Percentiles rank a stretch among this genome's conserved stretches.
Evolutionary conservation across 2,797 vertebrate genomes (phyloP).

Genomic region (Leucoraja ocellata): DNA sequence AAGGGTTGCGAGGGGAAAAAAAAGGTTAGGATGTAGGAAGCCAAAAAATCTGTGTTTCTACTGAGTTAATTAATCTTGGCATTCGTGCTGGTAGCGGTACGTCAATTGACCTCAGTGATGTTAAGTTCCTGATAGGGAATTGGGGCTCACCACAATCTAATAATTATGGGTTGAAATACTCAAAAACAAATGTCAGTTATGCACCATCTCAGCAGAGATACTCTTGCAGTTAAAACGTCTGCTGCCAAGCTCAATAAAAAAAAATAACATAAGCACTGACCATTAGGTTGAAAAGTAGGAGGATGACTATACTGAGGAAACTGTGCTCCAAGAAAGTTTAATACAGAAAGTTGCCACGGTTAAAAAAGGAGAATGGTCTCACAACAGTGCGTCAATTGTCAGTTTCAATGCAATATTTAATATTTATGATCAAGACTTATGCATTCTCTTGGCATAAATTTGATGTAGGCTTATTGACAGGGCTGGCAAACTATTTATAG

Average conservation of each 20-base stretch:
- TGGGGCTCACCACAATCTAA: not conserved
- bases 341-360: not conserved
- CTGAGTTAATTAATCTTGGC: not conserved
- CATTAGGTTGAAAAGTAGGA: not conserved
- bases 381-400: not conserved
- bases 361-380: not conserved
- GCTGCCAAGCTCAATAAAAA: not conserved
- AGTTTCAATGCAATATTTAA: conserved; percentile 4
- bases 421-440: not conserved
- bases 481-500: no score
- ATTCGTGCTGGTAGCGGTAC: not conserved
- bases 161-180: not conserved
- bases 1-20: no score
- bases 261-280: not conserved
- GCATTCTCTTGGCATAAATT: not conserved
- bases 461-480: not conserved
- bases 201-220: not conserved
- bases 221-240: not conserved
- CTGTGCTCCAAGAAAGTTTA: not conserved
- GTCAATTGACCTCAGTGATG: not conserved
- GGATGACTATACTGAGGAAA: not conserved
- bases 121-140: not conserved
- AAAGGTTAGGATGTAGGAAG: not conserved
- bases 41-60: not conserved
- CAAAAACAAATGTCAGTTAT: not conserved